Percentiles rank a stretch among this genome's conserved stretches.
Conservation (phyloP, 2,888 invertebrate genomes). For the Trypoxylon attenuatum region DNA sequence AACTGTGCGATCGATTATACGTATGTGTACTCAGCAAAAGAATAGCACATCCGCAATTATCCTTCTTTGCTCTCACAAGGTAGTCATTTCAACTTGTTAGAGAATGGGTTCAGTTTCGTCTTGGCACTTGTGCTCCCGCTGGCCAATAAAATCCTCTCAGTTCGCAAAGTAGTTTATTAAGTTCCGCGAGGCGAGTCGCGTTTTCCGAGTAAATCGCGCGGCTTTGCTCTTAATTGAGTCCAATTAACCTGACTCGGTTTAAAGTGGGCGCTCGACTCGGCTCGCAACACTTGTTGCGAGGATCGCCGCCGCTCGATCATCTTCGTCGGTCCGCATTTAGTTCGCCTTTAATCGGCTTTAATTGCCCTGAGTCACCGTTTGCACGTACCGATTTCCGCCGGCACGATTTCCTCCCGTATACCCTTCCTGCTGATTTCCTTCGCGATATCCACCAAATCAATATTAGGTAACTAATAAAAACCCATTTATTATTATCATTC, state of each 20-base stretch:
- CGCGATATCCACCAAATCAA: no score
- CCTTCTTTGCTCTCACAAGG: no score
- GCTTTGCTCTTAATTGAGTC: constrained; percentile 50
- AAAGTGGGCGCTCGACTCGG: constrained; percentile 21
- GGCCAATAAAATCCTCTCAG: no score
- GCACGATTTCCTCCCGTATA: not conserved
- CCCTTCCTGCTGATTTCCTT: not conserved
- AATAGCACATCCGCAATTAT: no score
- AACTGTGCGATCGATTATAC: no score
- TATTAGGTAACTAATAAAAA: not conserved
- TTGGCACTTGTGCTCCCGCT: no score
- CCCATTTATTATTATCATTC: not conserved
- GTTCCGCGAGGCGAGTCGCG: not conserved
- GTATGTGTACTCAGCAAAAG: no score
- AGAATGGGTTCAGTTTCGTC: no score
- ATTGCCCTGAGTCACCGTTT: constrained; percentile 42
- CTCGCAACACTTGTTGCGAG: constrained; percentile 15
- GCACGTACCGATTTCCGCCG: constrained; percentile 35
- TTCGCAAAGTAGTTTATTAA: not conserved
- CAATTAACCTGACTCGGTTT: constrained; percentile 47
- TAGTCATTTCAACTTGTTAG: no score
- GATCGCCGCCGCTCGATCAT: constrained; percentile 23
- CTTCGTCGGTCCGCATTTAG: constrained; percentile 33
- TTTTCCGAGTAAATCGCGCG: constrained; percentile 11
- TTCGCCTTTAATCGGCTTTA: constrained; percentile 40